Evolutionary conservation across 2,113 vertebrate genomes (phyloP), one percentile per base, ranked within the genome.

Genomic region (Corvus cornix): DNA sequence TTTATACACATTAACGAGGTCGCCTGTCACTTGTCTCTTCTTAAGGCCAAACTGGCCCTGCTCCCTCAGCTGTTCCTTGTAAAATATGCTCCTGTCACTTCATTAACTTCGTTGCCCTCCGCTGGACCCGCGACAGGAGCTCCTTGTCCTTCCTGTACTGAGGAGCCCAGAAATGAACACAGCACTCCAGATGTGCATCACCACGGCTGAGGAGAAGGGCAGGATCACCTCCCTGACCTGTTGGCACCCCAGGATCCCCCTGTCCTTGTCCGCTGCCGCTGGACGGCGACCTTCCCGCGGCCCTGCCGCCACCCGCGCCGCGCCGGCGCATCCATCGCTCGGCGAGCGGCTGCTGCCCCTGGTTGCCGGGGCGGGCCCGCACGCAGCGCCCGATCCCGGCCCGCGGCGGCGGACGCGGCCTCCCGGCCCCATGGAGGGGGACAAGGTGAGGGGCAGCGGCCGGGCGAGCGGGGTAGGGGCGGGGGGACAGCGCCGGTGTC

Each of bases 361-460:
- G 85, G 95, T 96, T 96, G 96, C 93, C 85, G 94, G 73, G 97
- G 96, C 87, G 28, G 91, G 66, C 27, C 59, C 11, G 33, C 22
- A n/a, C 90, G 89, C 86, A 6, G 78, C 79, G 6, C 70, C 75
- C 10, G 28, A 12, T 56, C 62, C n/a, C 68, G 51, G 63, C 84
- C 55, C 21, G 19, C 31, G 39, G 30, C 4, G 46, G 39, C 14
- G 30, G 19, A 49, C 39, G n/a, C 12, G 51, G 53, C 33, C 18
- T 43, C 10, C 49, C 15, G 23, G 27, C 19, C 11, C 18, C 20
- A 97, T 97, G 97, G 96, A 97, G 48, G 66, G 87, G 15, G 77
- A 95, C 69, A 96, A 97, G 97, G 97, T 97, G 95, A 95, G 97
- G 53, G 48, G 64, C 33, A 2, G 63, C 62, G 49, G 30, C 70